Evolutionary conservation across 2,113 vertebrate species (phyloP), one percentile per base, ranked within the genome.

Genomic region (Tragelaphus imberbis): DNA sequence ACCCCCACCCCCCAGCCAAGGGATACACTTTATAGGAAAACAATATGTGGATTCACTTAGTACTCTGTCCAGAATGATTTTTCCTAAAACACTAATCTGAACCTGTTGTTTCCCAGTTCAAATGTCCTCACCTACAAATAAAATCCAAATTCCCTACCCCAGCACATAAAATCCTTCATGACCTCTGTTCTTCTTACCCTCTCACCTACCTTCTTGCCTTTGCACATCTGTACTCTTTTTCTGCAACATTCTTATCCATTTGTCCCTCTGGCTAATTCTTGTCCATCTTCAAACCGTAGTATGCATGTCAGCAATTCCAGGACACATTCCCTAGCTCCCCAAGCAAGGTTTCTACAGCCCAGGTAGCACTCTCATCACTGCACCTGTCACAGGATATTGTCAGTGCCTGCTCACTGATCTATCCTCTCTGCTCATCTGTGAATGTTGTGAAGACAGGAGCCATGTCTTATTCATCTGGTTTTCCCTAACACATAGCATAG

Each of bases 61-160:
- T 15, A 30, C 28, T 47, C 2, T 36, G 53, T 36, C 55, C 87
- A 92, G 61, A 85, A 28, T 49, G 44, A 82, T 13, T 93, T 36
- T 68, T 92, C 55, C 68, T 85, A 75, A 97, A 91, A 88, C 15
- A 63, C 59, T 77, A 51, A 81, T 88, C 23, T 80, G 90, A 97
- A 88, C 77, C 28, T 84, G 1, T 82, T 91, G 33, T 21, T 94
- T 95, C 51, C 61, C 10, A 82, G 56, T 80, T 85, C 77, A 81
- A 89, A 91, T 77, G n/a, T 49, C 49, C 77, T 75, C 36, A 71
- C 11, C 47, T 90, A 56, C 25, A 33, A 44, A 82, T 85, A 86
- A 92, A 94, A 90, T 88, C 55, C 84, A 82, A 91, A 65, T 21
- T 75, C 88, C 51, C 95, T 71, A 88, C 7, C 33, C 59, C 27